Percentiles rank a stretch among this genome's conserved stretches.
phyloP scores from a whole-genome alignment of 2,888 invertebrate genomes.

The Heliconius cydno region DNA sequence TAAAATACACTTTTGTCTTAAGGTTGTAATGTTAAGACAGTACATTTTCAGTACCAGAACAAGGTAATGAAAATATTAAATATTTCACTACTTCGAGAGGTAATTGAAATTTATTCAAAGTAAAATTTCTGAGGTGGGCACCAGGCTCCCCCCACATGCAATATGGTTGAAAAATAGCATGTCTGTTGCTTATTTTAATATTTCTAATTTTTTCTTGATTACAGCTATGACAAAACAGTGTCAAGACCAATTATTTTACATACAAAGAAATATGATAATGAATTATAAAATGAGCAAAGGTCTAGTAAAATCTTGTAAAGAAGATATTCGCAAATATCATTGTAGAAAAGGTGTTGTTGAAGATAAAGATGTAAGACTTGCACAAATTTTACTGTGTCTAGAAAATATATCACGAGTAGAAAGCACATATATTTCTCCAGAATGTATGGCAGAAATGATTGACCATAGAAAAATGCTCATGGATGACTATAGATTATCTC shows the following conservation, averaged over 20 bases:
- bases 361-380: constrained; percentile 92
- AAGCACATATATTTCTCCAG: constrained; percentile 87
- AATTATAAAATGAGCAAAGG: constrained; percentile 96
- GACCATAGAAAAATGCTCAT: constrained; percentile 95
- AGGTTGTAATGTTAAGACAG: too few species aligned
- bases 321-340: constrained; percentile 93
- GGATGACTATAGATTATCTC: constrained; percentile 96
- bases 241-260: constrained; percentile 90
- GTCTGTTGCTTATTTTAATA: neutral
- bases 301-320: constrained; percentile 93
- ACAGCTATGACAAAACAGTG: constrained; percentile 87
- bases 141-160: too few species aligned
- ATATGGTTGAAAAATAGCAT: neutral
- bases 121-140: too few species aligned
- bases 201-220: constrained; percentile 48
- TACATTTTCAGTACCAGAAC: too few species aligned
- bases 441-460: constrained; percentile 94
- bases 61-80: too few species aligned
- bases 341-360: constrained; percentile 93
- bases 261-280: constrained; percentile 94
- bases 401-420: constrained; percentile 90
- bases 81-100: too few species aligned
- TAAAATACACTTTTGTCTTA: too few species aligned
- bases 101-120: too few species aligned
- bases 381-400: constrained; percentile 95